Evolutionary conservation across 2,113 vertebrate species (phyloP).

Genomic region (Anthoscopus minutus): DNA sequence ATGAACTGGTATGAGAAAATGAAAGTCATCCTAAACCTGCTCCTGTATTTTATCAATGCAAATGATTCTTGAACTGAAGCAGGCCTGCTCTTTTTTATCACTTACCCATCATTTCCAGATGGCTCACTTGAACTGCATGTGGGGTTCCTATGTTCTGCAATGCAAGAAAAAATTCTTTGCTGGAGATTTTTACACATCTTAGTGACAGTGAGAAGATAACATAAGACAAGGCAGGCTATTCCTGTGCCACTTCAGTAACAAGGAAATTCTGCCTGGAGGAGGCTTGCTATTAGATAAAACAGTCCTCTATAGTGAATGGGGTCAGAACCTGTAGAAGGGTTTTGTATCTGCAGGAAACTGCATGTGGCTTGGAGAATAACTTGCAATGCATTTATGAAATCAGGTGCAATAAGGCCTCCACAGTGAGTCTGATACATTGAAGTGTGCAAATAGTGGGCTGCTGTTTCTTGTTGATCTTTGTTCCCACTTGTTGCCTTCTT

Average conservation of each 20-base stretch:
- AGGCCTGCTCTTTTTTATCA: neutral
- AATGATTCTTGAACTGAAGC: neutral
- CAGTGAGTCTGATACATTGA: neutral
- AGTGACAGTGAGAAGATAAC: conserved; percentile 25
- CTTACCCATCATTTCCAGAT: neutral
- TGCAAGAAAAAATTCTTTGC: neutral
- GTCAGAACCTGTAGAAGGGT: neutral
- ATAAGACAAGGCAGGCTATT: neutral
- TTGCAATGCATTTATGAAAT: neutral
- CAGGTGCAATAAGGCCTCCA: neutral
- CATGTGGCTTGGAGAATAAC: neutral
- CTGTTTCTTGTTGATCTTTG: neutral
- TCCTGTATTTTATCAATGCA: neutral
- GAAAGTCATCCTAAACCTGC: neutral
- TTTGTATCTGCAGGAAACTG: neutral
- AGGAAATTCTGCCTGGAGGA: conserved; percentile 14
- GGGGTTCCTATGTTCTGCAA: neutral
- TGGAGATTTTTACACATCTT: neutral
- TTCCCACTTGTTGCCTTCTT: neutral
- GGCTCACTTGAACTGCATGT: neutral
- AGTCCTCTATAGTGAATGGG: neutral
- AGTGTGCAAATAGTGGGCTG: neutral
- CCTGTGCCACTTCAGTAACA: neutral
- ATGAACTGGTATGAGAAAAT: neutral
- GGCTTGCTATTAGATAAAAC: neutral